These are phyloP conservation scores for Bursaphelenchus okinawaensis DNA, from an alignment of 2,888 invertebrate species.

Conservation along the genomic window DNA sequence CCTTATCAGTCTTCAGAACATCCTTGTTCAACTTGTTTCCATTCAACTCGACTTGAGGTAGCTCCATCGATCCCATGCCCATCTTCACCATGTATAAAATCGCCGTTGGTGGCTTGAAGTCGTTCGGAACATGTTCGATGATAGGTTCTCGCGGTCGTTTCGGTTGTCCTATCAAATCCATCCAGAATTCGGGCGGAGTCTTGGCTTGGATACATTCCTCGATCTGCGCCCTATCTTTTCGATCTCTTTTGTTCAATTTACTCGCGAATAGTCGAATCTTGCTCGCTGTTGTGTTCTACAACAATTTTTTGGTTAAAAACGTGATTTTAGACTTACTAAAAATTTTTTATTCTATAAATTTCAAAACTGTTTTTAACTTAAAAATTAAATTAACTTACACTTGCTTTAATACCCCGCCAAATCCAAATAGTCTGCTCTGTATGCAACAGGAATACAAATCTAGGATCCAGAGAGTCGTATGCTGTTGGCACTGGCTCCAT, in stretches of 20 bases:
- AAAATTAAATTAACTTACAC: constrained; percentile 28
- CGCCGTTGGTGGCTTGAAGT: constrained; percentile 43
- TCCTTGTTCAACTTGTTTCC: constrained; percentile 61
- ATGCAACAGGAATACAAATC: constrained; percentile 86
- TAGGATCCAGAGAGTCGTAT: constrained; percentile 73
- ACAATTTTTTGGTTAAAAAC: neutral
- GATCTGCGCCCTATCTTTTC: constrained; percentile 88
- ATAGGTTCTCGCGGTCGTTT: constrained; percentile 36
- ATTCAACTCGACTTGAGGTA: constrained; percentile 72
- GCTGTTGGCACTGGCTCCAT: constrained; percentile 61
- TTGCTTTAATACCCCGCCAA: constrained; percentile 75
- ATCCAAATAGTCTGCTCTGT: constrained; percentile 75
- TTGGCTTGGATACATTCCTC: constrained; percentile 75
- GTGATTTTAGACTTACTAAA: too few relatives aligned
- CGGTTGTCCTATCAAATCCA: constrained; percentile 62
- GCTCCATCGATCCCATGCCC: constrained; percentile 95
- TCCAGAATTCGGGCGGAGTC: constrained; percentile 81
- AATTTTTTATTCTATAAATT: neutral
- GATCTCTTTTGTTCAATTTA: constrained; percentile 95
- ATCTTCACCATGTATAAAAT: constrained; percentile 73
- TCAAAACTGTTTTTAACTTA: neutral
- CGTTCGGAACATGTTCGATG: constrained; percentile 65
- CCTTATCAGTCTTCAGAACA: constrained; percentile 76
- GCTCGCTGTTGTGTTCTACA: constrained; percentile 51
- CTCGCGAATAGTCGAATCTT: constrained; percentile 77